Percentiles rank a stretch among this genome's conserved stretches.
Conservation (phyloP, 1,140 invertebrate genomes). For the Antheraea mylitta region DNA sequence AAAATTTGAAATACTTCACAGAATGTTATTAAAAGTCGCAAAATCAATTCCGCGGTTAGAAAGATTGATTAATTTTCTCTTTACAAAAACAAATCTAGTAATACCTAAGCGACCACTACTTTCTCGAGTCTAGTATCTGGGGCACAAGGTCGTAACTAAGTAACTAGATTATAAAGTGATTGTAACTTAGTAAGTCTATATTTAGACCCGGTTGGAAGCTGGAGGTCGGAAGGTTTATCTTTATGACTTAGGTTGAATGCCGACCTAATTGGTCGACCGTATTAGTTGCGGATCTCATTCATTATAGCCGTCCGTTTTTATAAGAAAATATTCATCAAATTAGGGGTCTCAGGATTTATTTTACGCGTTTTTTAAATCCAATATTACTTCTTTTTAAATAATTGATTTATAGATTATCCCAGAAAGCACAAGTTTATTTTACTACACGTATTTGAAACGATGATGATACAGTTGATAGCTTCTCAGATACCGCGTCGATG, state of each 20-base stretch:
- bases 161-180: slow-evolving; percentile 9
- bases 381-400: too few species aligned
- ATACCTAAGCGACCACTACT: background rate
- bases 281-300: background rate
- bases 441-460: too few species aligned
- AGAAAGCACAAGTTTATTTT: too few species aligned
- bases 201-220: background rate
- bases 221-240: slow-evolving; percentile 1
- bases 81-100: background rate
- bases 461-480: too few species aligned
- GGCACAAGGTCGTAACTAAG: slow-evolving; percentile 6
- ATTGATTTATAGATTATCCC: too few species aligned
- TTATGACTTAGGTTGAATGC: background rate
- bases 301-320: background rate
- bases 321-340: background rate
- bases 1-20: too few species aligned
- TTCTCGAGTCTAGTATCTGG: background rate
- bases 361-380: too few species aligned
- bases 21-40: too few species aligned
- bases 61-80: background rate
- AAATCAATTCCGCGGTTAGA: too few species aligned
- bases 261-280: background rate
- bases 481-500: too few species aligned
- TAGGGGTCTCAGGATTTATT: background rate
- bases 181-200: slow-evolving; percentile 6